Conservation (phyloP, 2,888 invertebrate genomes). For the Conops quadrifasciatus region DNA sequence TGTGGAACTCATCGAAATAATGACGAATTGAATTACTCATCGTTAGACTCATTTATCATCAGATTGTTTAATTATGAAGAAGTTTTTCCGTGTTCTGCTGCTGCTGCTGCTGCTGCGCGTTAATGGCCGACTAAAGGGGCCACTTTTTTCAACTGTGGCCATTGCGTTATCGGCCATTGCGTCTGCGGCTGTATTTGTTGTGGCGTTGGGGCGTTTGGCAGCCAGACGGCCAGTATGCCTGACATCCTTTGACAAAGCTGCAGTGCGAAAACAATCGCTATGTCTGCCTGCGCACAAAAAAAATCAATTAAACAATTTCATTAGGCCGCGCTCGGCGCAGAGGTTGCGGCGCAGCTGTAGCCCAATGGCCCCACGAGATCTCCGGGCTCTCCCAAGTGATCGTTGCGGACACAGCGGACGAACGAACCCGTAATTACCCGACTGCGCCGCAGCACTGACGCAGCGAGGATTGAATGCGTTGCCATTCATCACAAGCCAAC, state of each 20-base stretch:
- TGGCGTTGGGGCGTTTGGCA: slow-evolving; percentile 38
- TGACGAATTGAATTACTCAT: slow-evolving; percentile 42
- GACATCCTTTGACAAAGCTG: slow-evolving; percentile 34
- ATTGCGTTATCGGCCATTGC: slow-evolving; percentile 21
- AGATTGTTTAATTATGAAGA: slow-evolving; percentile 42
- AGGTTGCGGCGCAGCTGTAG: neutral
- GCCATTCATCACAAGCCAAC: slow-evolving; percentile 41
- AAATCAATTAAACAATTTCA: slow-evolving; percentile 45
- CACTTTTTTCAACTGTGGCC: slow-evolving; percentile 6
- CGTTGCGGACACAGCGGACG: neutral
- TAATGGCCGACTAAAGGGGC: too few relatives aligned
- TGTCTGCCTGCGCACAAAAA: slow-evolving; percentile 41
- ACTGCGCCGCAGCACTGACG: slow-evolving; percentile 16
- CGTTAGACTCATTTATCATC: slow-evolving; percentile 43
- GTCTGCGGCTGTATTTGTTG: slow-evolving; percentile 27
- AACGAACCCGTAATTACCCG: slow-evolving; percentile 46
- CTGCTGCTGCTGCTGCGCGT: too few relatives aligned
- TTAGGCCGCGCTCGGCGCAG: slow-evolving; percentile 12
- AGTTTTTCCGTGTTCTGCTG: neutral
- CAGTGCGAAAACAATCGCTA: slow-evolving; percentile 46
- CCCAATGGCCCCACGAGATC: slow-evolving; percentile 13
- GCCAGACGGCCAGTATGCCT: slow-evolving; percentile 40
- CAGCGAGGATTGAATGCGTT: slow-evolving; percentile 38
- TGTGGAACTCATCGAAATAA: slow-evolving; percentile 7
- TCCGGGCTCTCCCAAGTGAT: neutral